Evolutionary conservation across 2,113 vertebrate species (phyloP).

Genomic region (Catagonus wagneri): DNA sequence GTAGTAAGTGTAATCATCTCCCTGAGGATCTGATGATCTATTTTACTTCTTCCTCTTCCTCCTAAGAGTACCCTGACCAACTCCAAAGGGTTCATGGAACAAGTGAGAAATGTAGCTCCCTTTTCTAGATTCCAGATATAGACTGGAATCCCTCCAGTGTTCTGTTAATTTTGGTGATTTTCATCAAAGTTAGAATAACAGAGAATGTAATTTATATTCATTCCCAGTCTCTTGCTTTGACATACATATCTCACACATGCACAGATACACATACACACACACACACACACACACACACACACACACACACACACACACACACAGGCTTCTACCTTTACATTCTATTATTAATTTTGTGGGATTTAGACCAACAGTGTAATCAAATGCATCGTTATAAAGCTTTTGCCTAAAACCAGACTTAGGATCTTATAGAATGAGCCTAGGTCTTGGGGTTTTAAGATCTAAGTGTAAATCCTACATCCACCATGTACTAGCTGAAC

Average conservation of each 20-base stretch:
- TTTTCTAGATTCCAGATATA: slow-evolving; percentile 11
- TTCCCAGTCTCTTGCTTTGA: not conserved
- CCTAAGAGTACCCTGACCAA: not conserved
- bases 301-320: not conserved
- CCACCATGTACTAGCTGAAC: not conserved
- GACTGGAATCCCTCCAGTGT: not conserved
- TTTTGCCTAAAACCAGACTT: slow-evolving; percentile 22
- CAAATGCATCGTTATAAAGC: not conserved
- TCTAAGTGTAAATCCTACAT: not conserved
- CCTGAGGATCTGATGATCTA: not conserved
- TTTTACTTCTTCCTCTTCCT: slow-evolving; percentile 22
- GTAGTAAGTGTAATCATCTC: not conserved
- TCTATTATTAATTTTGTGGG: slow-evolving; percentile 42
- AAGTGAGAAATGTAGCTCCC: not conserved
- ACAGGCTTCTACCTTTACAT: not conserved
- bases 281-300: no score
- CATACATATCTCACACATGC: not conserved
- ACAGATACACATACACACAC: no score
- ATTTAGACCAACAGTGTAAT: slow-evolving; percentile 26
- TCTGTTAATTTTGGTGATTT: slow-evolving; percentile 38
- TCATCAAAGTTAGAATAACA: slow-evolving; percentile 9
- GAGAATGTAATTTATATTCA: slow-evolving; percentile 21
- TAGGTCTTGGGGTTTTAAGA: not conserved
- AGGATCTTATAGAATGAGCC: not conserved
- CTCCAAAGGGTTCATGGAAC: not conserved